Evolutionary conservation across 2,888 invertebrate genomes (phyloP), one percentile per base, ranked within the genome.

Genomic region (Drosophila anceps): DNA sequence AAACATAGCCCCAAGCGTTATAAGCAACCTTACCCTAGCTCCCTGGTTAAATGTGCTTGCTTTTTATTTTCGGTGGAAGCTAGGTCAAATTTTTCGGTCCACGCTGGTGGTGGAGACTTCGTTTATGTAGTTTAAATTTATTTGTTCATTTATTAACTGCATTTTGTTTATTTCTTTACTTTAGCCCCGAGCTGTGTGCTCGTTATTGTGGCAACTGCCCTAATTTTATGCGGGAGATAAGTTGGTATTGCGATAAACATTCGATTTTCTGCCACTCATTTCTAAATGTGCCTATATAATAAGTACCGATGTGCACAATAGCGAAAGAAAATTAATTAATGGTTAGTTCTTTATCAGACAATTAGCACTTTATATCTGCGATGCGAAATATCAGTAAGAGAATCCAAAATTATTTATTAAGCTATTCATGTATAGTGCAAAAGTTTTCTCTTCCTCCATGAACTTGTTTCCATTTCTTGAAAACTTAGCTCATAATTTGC

Each of bases 61-160:
- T 55, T 46, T 50, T 51, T 51, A 51, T 57, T 59, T 63, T 48
- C 24, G 35, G 39, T 18, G 58, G 43, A 69, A 50, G 53, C 58
- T 70, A 59, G 74, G 79, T 75, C 76, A 79, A 75, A 67, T 66
- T 53, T 73, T 69, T 64, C 37, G 64, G 33, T 64, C 41, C 44
- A 41, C 51, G 37, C 51, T 46, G 58, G 41, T 58, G 55, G 41
- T 31, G 37, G 43, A 31, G 43, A 60, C 41, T 48, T 37, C 66
- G 71, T 77, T 76, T 84, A 89, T 84, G 73, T 83, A 79, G 81
- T 79, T 89, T 27, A 87, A 89, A 89, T 89, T 77, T 90, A 82
- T 89, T 90, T 89, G 89, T 85, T 89, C 89, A 90, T 82, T 89
- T 89, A 85, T 84, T 89, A 90, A 85, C 88, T 89, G 85, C 85